These are phyloP conservation scores for Aphodius granarius DNA, from an alignment of 2,888 invertebrate genomes.

Conservation along the genomic window DNA sequence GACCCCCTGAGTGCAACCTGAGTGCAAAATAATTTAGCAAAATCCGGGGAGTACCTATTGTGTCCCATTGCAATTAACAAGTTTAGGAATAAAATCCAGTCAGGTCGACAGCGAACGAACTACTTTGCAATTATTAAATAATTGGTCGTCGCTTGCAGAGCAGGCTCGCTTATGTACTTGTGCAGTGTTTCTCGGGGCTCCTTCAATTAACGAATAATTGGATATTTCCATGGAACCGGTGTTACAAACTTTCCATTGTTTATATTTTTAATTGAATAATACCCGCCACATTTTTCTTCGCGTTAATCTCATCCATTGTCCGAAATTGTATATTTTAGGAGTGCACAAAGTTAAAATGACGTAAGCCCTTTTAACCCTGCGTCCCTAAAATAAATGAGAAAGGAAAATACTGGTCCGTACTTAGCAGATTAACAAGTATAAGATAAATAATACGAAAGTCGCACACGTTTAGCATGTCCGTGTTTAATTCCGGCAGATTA, in stretches of 20 bases:
- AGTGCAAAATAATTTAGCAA: no score
- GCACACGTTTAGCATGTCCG: background rate
- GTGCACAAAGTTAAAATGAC: background rate
- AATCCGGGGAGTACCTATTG: no score
- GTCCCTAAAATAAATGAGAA: background rate
- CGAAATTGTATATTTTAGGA: background rate
- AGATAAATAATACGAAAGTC: conserved; percentile 33
- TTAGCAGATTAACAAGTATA: conserved; percentile 35
- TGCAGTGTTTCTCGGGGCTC: background rate
- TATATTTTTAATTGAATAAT: background rate
- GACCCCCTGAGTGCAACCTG: no score
- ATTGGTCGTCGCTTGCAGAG: background rate
- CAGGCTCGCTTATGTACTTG: background rate
- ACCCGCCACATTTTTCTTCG: no score
- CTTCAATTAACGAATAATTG: background rate
- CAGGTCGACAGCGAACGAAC: background rate
- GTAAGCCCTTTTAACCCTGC: background rate
- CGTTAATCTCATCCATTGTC: background rate
- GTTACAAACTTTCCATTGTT: background rate
- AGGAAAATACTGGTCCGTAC: conserved; percentile 4
- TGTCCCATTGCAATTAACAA: background rate
- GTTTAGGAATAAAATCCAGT: background rate
- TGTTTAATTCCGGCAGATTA: background rate
- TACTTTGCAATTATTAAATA: background rate
- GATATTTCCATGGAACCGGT: background rate